A percentile compares a stretch with the other conserved stretches of the same genome.
These are phyloP conservation scores for Zonitis immaculata DNA, from an alignment of 2,888 invertebrate genomes.

Conservation along the genomic window DNA sequence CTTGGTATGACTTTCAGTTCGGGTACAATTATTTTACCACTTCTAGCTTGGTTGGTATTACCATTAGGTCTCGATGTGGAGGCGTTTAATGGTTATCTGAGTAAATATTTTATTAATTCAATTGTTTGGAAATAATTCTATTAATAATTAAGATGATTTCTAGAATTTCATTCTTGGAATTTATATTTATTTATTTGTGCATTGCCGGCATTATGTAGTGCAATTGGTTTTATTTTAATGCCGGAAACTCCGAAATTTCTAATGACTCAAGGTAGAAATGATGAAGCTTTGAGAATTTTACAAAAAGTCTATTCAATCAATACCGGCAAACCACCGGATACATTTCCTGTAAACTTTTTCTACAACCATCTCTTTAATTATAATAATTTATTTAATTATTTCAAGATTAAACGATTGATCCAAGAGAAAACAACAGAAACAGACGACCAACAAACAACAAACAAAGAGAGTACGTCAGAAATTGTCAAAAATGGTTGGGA, in stretches of 20 bases:
- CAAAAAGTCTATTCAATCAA: slow-evolving; percentile 62
- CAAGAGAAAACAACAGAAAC: slow-evolving; percentile 34
- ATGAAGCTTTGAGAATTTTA: slow-evolving; percentile 62
- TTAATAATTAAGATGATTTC: slow-evolving; percentile 4
- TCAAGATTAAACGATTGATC: slow-evolving; percentile 43
- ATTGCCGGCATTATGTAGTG: slow-evolving; percentile 63
- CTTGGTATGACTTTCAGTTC: slow-evolving; percentile 63
- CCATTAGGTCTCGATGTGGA: slow-evolving; percentile 49
- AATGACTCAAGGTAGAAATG: slow-evolving; percentile 62
- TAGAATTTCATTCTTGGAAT: slow-evolving; percentile 60
- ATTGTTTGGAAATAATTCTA: no score
- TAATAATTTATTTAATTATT: slow-evolving; percentile 5
- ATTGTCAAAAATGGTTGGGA: slow-evolving; percentile 56
- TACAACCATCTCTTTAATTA: background rate
- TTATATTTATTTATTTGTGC: slow-evolving; percentile 57
- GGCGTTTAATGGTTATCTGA: slow-evolving; percentile 10
- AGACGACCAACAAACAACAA: slow-evolving; percentile 24
- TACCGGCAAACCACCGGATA: slow-evolving; percentile 56
- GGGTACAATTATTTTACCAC: slow-evolving; percentile 60
- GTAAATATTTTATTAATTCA: slow-evolving; percentile 9
- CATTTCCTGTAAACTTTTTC: slow-evolving; percentile 63
- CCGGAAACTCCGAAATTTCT: slow-evolving; percentile 79
- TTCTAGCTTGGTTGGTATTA: slow-evolving; percentile 68
- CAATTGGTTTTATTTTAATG: slow-evolving; percentile 55
- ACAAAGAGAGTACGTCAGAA: slow-evolving; percentile 41